Evolutionary conservation across 2,113 vertebrate genomes (phyloP), one percentile per base, ranked within the genome.

Genomic region (Cairina moschata): DNA sequence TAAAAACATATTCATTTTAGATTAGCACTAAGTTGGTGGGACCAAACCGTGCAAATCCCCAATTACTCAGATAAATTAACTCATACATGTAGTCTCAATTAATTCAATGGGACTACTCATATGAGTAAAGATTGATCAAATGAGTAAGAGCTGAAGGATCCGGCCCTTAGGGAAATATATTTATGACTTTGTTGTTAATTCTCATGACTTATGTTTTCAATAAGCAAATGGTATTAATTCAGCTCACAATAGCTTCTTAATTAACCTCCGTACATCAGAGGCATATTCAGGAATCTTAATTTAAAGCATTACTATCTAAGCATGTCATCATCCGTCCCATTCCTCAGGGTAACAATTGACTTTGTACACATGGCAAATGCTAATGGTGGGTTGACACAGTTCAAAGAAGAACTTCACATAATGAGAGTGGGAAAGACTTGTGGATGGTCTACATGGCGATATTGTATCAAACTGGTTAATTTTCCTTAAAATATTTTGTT

Each of bases 211-310:
- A 90, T 97, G 96, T 96, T 97, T 96, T 94, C 95, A 95, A 95
- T 97, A 91, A 96, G 56, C 95, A 97, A 97, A 90, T 97, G 96
- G 97, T 96, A 97, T 97, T 96, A 97, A 97, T 97, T 95, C 94
- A 91, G 32, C 66, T 94, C 88, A 97, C 96, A 97, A 97, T 97
- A 95, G 95, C 74, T 97, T 96, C 94, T 97, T 95, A 97, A 96
- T 95, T 94, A 97, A 96, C 94, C 95, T 97, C 91, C 21, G 6
- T 88, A 97, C 96, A 97, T 96, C 93, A 97, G 95, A 97, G 83
- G 76, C 91, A 85, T 93, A 95, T 74, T 91, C 79, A 88, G 52
- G 91, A 94, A 96, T 96, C 95, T 97, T 97, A 96, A 97, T 97
- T 95, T 96, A 96, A 96, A 97, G 92, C 95, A 97, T 95, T 91